Conservation (phyloP, 2,113 vertebrate genomes). For the Tenebrosternarchus preto region DNA sequence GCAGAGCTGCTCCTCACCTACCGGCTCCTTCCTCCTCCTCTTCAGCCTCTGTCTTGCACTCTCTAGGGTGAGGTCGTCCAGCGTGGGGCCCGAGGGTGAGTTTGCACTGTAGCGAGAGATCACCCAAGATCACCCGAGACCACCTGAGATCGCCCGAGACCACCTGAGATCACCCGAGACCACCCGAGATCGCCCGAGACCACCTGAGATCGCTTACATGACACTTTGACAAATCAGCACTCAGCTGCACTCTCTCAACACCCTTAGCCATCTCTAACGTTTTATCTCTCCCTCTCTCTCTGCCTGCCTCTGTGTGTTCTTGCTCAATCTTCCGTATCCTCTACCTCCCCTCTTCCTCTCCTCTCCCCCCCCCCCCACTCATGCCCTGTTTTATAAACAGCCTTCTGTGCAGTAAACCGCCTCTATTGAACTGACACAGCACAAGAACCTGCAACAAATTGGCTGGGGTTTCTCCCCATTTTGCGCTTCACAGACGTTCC, state of each 20-base stretch:
- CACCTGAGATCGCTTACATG: not conserved
- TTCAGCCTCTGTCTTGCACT: not conserved
- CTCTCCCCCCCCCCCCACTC: not conserved
- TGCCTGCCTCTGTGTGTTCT: not conserved
- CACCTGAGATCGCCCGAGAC: too few relatives aligned
- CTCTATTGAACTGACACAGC: slow-evolving; percentile 57
- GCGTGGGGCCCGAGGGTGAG: too few relatives aligned
- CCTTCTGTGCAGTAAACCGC: slow-evolving; percentile 16
- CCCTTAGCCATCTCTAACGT: not conserved
- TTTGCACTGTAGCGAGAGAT: too few relatives aligned
- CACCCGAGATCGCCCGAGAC: not conserved
- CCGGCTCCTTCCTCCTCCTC: slow-evolving; percentile 31
- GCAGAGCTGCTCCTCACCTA: slow-evolving; percentile 61
- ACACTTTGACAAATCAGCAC: not conserved
- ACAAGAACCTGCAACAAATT: slow-evolving; percentile 64
- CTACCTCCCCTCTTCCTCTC: not conserved
- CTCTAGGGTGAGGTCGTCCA: too few relatives aligned
- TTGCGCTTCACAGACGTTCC: slow-evolving; percentile 54
- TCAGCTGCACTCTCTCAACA: slow-evolving; percentile 29
- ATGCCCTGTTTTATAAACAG: slow-evolving; percentile 10
- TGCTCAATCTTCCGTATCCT: slow-evolving; percentile 18
- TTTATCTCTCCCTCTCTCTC: slow-evolving; percentile 45
- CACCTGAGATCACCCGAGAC: not conserved
- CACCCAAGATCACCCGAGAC: not conserved
- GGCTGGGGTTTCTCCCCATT: slow-evolving; percentile 60